Evolutionary conservation across 2,113 vertebrate genomes (phyloP), one percentile per base, ranked within the genome.

Genomic region (Colistium nudipinnis): DNA sequence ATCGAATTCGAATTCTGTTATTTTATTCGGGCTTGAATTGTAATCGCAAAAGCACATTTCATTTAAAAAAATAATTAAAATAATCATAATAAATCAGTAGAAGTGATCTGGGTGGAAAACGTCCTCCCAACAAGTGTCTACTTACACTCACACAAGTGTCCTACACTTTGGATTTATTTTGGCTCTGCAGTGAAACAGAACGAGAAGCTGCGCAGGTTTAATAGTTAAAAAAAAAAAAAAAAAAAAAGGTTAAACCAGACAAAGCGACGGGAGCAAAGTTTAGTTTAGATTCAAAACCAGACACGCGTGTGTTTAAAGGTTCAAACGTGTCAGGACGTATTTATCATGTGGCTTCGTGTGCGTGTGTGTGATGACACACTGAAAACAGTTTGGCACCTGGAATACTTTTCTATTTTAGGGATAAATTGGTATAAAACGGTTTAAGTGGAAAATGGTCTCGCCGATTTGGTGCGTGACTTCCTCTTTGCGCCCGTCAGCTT

Each of bases 241-340:
- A 1, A n/a, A 33, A 30, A 16, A 30, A 1, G 14, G 11, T 36
- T 11, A 9, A 31, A 41, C 5, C 14, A 19, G 68, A 73, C 27
- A 43, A 76, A 77, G 14, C 19, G 51, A 55, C 33, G 1, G 33
- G 73, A 31, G 10, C 41, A 75, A 66, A 66, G 70, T 71, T 62
- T 31, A 60, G 66, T 71, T 79, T 64, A 55, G 39, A 22, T 68
- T 68, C 51, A 1, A 39, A 49, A 79, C 57, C 71, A 56, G 71
- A 48, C 41, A 48, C 61, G 9, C 1, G 41, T 36, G 45, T 31
- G 44, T 67, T 57, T 33, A 13, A n/a, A 63, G 57, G 57, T 31
- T 73, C 27, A 60, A 2, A 17, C 19, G 36, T 22, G 76, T 82
- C 74, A 62, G 4, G 19, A 38, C 44, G 1, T 0, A 60, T 79